These are phyloP conservation scores for Corbicula japonica DNA, from an alignment of 2,888 invertebrate genomes.

Conservation along the genomic window DNA sequence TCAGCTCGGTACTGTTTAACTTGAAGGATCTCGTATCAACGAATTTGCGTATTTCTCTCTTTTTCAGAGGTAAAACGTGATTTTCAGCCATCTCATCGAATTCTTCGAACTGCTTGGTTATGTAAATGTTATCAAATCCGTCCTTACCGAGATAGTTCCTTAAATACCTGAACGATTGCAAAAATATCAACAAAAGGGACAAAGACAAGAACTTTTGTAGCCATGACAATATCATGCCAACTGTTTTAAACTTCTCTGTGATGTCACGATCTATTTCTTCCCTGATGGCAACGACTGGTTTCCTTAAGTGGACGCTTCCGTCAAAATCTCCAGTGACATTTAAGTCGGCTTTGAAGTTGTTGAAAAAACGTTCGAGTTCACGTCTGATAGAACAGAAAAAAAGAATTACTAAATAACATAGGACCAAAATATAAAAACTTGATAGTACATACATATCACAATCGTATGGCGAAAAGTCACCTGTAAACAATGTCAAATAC, in stretches of 20 bases:
- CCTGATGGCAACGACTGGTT: constrained; percentile 48
- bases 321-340: constrained; percentile 36
- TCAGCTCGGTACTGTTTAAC: constrained; percentile 70
- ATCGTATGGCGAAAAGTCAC: too few relatives aligned
- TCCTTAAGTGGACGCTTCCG: constrained; percentile 46
- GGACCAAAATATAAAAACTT: background rate
- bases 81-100: constrained; percentile 69
- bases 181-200: constrained; percentile 62
- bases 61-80: constrained; percentile 75
- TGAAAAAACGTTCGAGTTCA: constrained; percentile 25
- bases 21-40: constrained; percentile 69
- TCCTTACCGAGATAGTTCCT: constrained; percentile 76
- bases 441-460: too few relatives aligned
- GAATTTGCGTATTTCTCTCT: constrained; percentile 73
- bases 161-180: constrained; percentile 67
- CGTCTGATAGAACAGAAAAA: constrained; percentile 13
- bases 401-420: background rate
- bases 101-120: constrained; percentile 71
- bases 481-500: too few relatives aligned
- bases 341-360: constrained; percentile 60
- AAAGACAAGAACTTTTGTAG: constrained; percentile 58
- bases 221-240: constrained; percentile 40
- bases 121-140: constrained; percentile 80
- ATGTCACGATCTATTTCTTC: constrained; percentile 65
- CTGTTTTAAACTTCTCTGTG: constrained; percentile 22